Evolutionary conservation across 2,888 invertebrate species (phyloP).

Genomic region (Papilio protenor): DNA sequence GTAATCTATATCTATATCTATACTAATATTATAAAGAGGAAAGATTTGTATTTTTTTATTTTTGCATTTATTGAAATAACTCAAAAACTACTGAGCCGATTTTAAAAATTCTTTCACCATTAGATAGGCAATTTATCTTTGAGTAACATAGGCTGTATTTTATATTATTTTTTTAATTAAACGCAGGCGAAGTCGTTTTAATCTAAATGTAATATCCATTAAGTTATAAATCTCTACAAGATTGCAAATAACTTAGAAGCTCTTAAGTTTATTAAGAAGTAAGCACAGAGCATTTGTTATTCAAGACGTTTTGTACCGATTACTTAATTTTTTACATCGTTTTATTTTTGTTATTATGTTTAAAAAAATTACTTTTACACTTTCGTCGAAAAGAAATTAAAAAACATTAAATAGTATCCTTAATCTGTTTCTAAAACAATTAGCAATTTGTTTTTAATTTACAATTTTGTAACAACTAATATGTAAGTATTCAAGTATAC

Average conservation of each 20-base stretch:
- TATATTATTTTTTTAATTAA: too few relatives aligned
- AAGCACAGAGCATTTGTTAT: conserved; percentile 5
- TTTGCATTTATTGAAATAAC: too few relatives aligned
- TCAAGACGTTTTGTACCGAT: neutral
- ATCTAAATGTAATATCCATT: conserved; percentile 9
- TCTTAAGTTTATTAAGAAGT: conserved; percentile 19
- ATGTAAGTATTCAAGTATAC: neutral
- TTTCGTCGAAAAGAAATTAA: neutral
- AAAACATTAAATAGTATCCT: neutral
- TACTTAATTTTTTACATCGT: conserved; percentile 2
- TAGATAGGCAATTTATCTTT: too few relatives aligned
- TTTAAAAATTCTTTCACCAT: too few relatives aligned
- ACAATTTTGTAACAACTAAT: too few relatives aligned
- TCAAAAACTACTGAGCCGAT: too few relatives aligned
- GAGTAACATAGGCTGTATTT: too few relatives aligned
- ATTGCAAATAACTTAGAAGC: conserved; percentile 11
- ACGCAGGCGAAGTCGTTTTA: too few relatives aligned
- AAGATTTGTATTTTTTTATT: too few relatives aligned
- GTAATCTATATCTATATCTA: neutral
- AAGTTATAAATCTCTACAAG: conserved; percentile 13
- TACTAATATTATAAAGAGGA: too few relatives aligned
- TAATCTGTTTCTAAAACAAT: neutral
- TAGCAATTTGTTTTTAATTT: neutral
- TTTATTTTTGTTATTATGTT: neutral
- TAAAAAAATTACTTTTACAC: neutral